Conservation (phyloP, 2,888 invertebrate species). For the Polydrusus tereticollis region DNA sequence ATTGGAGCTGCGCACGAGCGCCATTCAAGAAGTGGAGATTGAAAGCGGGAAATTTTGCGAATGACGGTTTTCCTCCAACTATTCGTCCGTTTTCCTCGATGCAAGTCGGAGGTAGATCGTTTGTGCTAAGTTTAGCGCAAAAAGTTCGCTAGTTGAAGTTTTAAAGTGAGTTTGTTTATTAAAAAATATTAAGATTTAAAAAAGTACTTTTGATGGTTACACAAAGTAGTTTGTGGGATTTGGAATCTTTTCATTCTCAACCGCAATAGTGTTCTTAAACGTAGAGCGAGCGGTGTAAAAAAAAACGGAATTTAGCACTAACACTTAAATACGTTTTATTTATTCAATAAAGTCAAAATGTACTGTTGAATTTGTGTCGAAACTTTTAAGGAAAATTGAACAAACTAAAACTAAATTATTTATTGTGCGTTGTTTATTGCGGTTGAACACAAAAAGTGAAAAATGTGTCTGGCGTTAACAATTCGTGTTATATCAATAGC, state of each 20-base stretch:
- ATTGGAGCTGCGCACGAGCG: background rate
- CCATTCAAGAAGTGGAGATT: background rate
- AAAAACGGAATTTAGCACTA: no score
- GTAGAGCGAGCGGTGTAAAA: no score
- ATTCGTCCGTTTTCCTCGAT: conserved; percentile 12
- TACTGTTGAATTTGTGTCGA: no score
- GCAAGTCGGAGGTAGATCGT: background rate
- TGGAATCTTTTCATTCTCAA: no score
- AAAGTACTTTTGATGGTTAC: background rate
- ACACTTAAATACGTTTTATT: no score
- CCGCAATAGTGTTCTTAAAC: no score
- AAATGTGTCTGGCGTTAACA: background rate
- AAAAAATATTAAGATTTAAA: background rate
- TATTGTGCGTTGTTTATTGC: background rate
- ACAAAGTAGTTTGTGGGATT: no score
- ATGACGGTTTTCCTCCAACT: background rate
- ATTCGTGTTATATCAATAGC: background rate
- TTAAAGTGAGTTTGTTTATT: background rate
- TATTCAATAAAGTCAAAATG: no score
- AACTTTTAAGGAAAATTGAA: background rate
- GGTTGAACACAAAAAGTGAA: background rate
- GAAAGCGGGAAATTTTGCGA: background rate
- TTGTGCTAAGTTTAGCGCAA: conserved; percentile 2
- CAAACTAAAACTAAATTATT: background rate
- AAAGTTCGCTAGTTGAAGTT: background rate